A percentile compares a stretch with the other conserved stretches of the same genome.
phyloP scores from a whole-genome alignment of 2,113 vertebrate genomes.

The Pterocles orientalis region DNA sequence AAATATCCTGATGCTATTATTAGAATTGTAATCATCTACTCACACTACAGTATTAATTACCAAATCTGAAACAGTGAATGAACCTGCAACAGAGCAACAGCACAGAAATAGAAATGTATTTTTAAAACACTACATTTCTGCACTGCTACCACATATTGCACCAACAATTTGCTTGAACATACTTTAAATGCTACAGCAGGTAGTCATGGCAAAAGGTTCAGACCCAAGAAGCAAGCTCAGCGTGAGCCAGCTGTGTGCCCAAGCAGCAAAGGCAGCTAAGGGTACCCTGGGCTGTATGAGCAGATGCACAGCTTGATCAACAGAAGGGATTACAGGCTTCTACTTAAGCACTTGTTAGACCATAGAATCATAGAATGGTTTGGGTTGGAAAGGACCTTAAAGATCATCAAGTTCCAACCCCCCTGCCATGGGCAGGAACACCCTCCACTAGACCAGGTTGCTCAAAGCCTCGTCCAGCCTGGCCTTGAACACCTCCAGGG shows the following conservation, averaged over 20 bases:
- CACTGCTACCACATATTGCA: neutral
- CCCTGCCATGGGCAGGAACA: too few relatives aligned
- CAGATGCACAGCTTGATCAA: neutral
- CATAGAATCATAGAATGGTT: too few relatives aligned
- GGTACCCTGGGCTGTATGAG: neutral
- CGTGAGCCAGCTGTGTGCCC: neutral
- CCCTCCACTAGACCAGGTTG: too few relatives aligned
- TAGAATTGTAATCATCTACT: neutral
- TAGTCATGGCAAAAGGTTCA: neutral
- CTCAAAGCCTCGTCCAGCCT: too few relatives aligned
- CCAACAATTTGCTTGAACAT: neutral
- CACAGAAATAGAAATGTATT: neutral
- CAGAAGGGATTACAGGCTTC: neutral
- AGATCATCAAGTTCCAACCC: too few relatives aligned
- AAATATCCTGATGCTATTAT: neutral
- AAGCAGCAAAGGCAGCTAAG: neutral
- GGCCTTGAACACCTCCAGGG: too few relatives aligned
- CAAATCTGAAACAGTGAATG: neutral
- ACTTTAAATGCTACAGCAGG: neutral
- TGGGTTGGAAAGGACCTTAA: too few relatives aligned
- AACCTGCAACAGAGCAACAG: neutral
- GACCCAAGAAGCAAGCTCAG: neutral
- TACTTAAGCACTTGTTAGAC: neutral
- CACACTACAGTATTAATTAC: neutral
- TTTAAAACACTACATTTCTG: neutral